Percentiles rank a stretch among this genome's conserved stretches.
phyloP scores from a whole-genome alignment of 2,113 vertebrate species.

The Phyllostomus hastatus region DNA sequence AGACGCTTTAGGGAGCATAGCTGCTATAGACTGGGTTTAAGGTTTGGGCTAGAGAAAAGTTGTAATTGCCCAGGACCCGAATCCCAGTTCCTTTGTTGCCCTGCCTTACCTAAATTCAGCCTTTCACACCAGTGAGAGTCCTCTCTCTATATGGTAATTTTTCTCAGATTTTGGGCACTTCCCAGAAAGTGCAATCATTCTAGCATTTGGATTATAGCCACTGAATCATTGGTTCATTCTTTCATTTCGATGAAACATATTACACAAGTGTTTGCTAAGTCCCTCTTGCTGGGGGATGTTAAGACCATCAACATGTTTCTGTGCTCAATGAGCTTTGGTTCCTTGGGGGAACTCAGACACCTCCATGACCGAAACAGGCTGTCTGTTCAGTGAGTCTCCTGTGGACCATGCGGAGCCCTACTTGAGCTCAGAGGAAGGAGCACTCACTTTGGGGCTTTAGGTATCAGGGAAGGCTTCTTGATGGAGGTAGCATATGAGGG shows the following conservation, averaged over 20 bases:
- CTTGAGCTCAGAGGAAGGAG: not conserved
- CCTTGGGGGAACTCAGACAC: not conserved
- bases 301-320: not conserved
- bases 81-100: not conserved
- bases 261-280: not conserved
- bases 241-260: not conserved
- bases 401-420: not conserved
- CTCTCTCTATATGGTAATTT: not conserved
- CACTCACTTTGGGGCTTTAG: not conserved
- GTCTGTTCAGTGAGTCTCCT: not conserved
- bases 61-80: not conserved
- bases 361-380: not conserved
- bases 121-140: not conserved
- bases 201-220: not conserved
- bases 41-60: not conserved
- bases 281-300: not conserved
- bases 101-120: not conserved
- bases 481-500: not conserved
- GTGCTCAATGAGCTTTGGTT: not conserved
- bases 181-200: not conserved
- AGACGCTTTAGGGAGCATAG: not conserved
- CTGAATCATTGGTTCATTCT: not conserved
- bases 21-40: not conserved
- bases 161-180: not conserved
- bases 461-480: not conserved